Percentiles rank a stretch among this genome's conserved stretches.
phyloP scores from a whole-genome alignment of 1,140 invertebrate species.

The Brachionus calyciflorus region DNA sequence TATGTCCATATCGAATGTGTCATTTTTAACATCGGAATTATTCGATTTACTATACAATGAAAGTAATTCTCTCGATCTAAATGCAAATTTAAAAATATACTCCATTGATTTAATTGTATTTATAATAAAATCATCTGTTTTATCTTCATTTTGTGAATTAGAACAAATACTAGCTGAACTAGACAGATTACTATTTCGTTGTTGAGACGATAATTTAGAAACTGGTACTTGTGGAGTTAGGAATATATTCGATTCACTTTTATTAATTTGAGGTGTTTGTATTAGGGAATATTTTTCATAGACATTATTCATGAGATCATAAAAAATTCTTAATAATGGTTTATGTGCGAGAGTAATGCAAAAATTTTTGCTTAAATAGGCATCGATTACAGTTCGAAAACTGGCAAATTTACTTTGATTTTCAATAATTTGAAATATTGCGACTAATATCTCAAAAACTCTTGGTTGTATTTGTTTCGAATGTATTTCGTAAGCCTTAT shows the following conservation, averaged over 20 bases:
- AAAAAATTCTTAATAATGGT: slow-evolving; percentile 22
- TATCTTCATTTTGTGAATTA: neutral
- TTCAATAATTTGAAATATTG: slow-evolving; percentile 45
- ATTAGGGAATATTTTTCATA: slow-evolving; percentile 46
- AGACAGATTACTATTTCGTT: neutral
- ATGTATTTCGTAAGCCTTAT: slow-evolving; percentile 11
- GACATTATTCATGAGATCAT: neutral
- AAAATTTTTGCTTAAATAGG: slow-evolving; percentile 41
- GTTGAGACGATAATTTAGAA: neutral
- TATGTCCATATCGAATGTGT: slow-evolving; percentile 15
- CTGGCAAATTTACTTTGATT: slow-evolving; percentile 45
- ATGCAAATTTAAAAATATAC: slow-evolving; percentile 42
- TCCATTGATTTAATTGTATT: slow-evolving; percentile 43
- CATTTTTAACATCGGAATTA: neutral
- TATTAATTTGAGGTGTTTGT: neutral
- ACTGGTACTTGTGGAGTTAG: neutral
- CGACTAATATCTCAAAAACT: slow-evolving; percentile 41
- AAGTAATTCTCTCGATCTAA: slow-evolving; percentile 29
- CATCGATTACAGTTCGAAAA: slow-evolving; percentile 30
- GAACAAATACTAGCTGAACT: neutral
- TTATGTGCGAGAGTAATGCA: slow-evolving; percentile 25
- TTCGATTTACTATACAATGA: slow-evolving; percentile 25
- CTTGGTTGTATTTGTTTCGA: slow-evolving; percentile 15
- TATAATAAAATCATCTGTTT: slow-evolving; percentile 1
- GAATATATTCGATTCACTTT: neutral